Base-by-base conservation (phyloP, 2,888 invertebrate genomes). In the Zhengitettix transpicula region DNA sequence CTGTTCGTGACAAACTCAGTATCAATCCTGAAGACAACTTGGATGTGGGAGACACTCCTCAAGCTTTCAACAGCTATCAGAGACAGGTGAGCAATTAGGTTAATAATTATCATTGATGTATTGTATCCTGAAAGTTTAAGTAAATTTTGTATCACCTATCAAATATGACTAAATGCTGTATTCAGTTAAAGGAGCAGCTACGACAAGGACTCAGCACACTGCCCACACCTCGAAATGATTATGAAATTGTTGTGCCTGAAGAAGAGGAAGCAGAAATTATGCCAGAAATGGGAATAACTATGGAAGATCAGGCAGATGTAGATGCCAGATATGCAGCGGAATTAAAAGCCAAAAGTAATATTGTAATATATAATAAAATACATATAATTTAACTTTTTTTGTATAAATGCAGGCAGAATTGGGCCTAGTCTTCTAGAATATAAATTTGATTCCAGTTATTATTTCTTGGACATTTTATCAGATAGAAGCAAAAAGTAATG, bases 201-300 rank as follows among this genome's bases (percentile, higher is more conserved):
- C 83, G 86, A 53, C 81, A 82, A 64, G 89, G 90, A 0, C 76
- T 98, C 40, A 84, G 85, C 40, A 76, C 84, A 0, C 76, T 99
- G 61, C 99, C 99, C 1, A 74, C 82, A 1, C 98, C 99, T 0
- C 87, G 89, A 66, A 98, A 99, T 71, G 98, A 99, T 75, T 99
- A 95, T 72, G 98, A 99, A 77, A 96, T 98, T 68, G 96, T 98
- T 52, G 90, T 97, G 14, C 96, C 97, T 0, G 95, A 95, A 63
- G 87, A 87, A 58, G 78, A 78, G 56, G 75, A 76, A 28, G 75
- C 77, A 15, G 74, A 74, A 2, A 72, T 41, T 11, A 53, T 52
- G 16, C 54, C 58, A 12, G 61, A 61, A 57, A 16, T 56, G 71
- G 28, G 71, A 70, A n/a, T 68, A 69, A 0, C 65, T 10, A 71